Evolutionary conservation across 2,888 invertebrate species (phyloP).

Genomic region (Dioctria rufipes): DNA sequence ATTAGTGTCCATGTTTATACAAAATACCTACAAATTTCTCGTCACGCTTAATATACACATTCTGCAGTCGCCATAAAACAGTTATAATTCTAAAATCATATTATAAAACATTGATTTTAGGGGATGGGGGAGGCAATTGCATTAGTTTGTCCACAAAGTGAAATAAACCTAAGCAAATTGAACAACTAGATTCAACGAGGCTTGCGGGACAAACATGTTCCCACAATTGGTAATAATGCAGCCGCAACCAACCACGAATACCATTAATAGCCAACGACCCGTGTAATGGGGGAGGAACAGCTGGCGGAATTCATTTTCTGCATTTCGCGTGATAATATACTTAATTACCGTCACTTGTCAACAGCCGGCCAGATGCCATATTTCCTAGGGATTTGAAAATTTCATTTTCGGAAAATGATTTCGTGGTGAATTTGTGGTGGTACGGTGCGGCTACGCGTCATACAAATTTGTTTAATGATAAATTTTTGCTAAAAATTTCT

Average conservation of each 20-base stretch:
- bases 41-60: no score
- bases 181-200: background rate
- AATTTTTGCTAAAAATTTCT: no score
- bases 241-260: constrained; percentile 13
- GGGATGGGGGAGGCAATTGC: no score
- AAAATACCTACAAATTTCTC: no score
- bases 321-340: background rate
- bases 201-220: constrained; percentile 2
- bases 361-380: background rate
- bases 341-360: constrained; percentile 5
- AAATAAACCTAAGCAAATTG: constrained; percentile 3
- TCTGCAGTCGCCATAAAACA: no score
- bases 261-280: constrained; percentile 10
- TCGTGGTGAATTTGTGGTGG: no score
- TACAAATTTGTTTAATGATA: no score
- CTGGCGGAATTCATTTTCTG: constrained; percentile 9
- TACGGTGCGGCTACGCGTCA: no score
- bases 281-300: background rate
- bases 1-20: no score
- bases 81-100: no score
- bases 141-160: background rate
- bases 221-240: constrained; percentile 2
- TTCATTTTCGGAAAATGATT: constrained; percentile 1
- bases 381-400: constrained; percentile 1
- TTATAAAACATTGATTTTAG: no score